Evolutionary conservation across 1,140 invertebrate genomes (phyloP).

Genomic region (Panonychus citri): DNA sequence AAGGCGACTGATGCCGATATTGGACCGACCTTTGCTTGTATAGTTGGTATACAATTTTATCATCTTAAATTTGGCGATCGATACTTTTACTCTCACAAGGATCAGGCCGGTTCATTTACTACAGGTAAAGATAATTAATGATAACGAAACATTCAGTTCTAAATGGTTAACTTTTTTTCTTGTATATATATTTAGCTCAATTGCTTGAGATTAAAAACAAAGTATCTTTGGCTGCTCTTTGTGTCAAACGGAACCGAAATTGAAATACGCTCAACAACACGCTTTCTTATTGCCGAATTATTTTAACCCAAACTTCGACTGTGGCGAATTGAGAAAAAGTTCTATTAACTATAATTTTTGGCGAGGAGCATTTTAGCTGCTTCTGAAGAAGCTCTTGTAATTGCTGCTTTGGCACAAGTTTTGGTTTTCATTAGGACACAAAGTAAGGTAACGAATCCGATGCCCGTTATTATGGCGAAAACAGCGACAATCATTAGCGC

Average conservation of each 20-base stretch:
- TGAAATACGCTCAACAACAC: too few species aligned
- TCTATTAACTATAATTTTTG: too few species aligned
- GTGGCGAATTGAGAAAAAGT: too few species aligned
- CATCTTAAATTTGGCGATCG: conserved; percentile 67
- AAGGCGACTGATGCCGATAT: conserved; percentile 23
- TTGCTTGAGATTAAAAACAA: neutral
- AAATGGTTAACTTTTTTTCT: too few species aligned
- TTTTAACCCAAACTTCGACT: too few species aligned
- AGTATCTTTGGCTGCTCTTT: neutral
- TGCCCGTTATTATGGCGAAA: conserved; percentile 51
- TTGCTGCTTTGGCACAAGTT: conserved; percentile 39
- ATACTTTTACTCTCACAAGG: conserved; percentile 24
- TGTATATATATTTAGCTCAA: neutral
- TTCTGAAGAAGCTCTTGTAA: conserved; percentile 29
- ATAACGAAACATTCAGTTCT: too few species aligned
- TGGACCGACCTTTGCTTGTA: conserved; percentile 22
- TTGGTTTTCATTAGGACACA: conserved; percentile 52
- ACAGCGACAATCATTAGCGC: conserved; percentile 63
- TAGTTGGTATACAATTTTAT: conserved; percentile 25
- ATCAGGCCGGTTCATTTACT: conserved; percentile 13
- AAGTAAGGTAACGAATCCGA: conserved; percentile 49
- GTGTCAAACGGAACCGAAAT: neutral
- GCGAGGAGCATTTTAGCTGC: conserved; percentile 39
- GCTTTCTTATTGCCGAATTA: too few species aligned
- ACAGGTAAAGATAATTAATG: conserved; percentile 1